Base-by-base conservation (phyloP, 2,888 invertebrate species). In the Slavum lentiscoides region DNA sequence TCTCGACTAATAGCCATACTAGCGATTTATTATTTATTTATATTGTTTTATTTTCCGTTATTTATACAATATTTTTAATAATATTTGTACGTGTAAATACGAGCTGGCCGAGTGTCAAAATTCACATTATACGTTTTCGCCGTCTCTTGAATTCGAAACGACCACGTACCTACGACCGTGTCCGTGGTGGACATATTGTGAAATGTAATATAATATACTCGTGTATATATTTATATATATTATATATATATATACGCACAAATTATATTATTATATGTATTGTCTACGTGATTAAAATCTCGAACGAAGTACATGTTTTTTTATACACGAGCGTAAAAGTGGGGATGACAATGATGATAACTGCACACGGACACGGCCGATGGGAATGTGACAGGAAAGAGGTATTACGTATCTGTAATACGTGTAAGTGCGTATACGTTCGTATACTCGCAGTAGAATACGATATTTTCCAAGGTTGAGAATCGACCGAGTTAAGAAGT, bases 281-380 rank as follows among this genome's bases (percentile, higher is more conserved):
- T 21, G 66, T 74, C 55, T 75, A 75, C 75, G 75, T 75, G 75
- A 75, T 75, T 68, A 75, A 67, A 75, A 75, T 67, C 19, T 23
- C 59, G 13, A 68, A 58, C 43, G n/a, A 19, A 59, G 11, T 49
- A 49, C 15, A 49, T 13, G 15, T 49, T 11, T 49, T 13, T 49
- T 11, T 49, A 2, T 30, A 30, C 4, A 30, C 30, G 30, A 1
- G 30, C 30, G 30, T 49, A 49, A 3, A 49, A 59, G 75, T 75
- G 9, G 59, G 67, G 67, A 75, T 49, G 75, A 75, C 75, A 75
- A 75, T 68, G 49, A 75, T 67, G 67, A 75, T 53, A 15, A 9
- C 39, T 43, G 30, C 30, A 15, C n/a, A 19, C 6, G 19, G 62
- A 15, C n/a, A 19, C 6, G 19, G 62, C 6, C 17, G 59, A 37